Evolutionary conservation across 2,888 invertebrate genomes (phyloP).

Genomic region (Exephanes ischioxanthus): DNA sequence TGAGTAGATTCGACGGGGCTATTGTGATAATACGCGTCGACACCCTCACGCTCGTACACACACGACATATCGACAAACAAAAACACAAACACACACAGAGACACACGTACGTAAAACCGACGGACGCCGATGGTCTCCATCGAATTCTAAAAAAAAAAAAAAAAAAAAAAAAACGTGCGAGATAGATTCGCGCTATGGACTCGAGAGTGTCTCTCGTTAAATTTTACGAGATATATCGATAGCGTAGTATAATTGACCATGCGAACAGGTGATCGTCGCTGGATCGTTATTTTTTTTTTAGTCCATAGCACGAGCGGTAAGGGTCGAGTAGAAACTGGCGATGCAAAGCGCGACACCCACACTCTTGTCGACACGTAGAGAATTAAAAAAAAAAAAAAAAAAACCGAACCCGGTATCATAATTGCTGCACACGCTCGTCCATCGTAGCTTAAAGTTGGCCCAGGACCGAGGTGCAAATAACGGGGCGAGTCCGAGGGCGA

Average conservation of each 20-base stretch:
- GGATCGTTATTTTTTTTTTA: constrained; percentile 5
- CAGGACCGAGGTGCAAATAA: constrained; percentile 26
- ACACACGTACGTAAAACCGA: constrained; percentile 9
- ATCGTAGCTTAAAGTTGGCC: not conserved
- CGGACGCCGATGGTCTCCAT: not conserved
- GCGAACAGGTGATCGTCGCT: not conserved
- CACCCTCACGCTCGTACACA: constrained; percentile 27
- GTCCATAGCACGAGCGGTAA: constrained; percentile 61
- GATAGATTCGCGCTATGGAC: not conserved
- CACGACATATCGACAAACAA: not conserved
- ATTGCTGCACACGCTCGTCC: not conserved
- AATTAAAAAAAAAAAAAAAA: not conserved
- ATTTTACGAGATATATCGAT: not conserved
- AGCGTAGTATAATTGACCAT: not conserved
- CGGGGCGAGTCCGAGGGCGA: not conserved
- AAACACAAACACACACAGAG: not conserved
- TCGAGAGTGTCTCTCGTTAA: constrained; percentile 2
- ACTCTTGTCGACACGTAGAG: not conserved
- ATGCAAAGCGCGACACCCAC: constrained; percentile 49
- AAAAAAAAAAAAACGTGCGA: constrained; percentile 2
- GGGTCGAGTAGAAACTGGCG: constrained; percentile 34
- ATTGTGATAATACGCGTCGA: constrained; percentile 69
- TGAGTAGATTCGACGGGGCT: constrained; percentile 84
- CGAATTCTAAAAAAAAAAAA: not conserved
- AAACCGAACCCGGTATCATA: not conserved